These are phyloP conservation scores for Limenitis camilla DNA, from an alignment of 2,888 invertebrate genomes.

Conservation along the genomic window DNA sequence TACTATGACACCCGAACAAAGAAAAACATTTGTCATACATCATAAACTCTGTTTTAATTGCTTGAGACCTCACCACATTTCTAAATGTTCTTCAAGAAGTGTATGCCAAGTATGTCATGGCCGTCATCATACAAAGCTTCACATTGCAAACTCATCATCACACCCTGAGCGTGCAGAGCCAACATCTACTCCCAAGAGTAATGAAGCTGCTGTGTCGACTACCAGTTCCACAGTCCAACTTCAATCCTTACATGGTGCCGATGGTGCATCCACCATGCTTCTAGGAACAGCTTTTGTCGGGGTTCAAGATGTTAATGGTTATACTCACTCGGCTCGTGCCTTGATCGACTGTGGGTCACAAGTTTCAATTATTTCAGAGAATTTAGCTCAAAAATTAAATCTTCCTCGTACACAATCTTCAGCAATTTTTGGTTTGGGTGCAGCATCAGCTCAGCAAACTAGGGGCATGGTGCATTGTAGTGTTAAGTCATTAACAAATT, in stretches of 20 bases:
- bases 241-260: neutral
- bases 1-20: neutral
- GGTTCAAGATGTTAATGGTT: neutral
- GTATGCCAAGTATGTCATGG: neutral
- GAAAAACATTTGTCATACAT: neutral
- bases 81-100: neutral
- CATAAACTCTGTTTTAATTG: neutral
- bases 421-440: neutral
- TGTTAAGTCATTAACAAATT: neutral
- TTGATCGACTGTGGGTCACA: neutral
- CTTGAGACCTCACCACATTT: neutral
- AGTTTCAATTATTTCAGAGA: neutral
- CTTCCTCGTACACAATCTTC: neutral
- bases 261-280: too few relatives aligned
- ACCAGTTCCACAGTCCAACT: neutral
- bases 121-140: neutral
- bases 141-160: neutral
- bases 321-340: neutral
- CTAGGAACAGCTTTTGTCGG: neutral
- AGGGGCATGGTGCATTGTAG: neutral
- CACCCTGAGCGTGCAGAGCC: neutral
- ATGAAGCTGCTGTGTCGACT: neutral
- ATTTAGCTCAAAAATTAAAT: neutral
- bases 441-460: neutral
- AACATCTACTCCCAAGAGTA: neutral